Percentiles rank a stretch among this genome's conserved stretches.
Evolutionary conservation across 2,113 vertebrate species (phyloP).

Genomic region (Stictonetta naevosa): DNA sequence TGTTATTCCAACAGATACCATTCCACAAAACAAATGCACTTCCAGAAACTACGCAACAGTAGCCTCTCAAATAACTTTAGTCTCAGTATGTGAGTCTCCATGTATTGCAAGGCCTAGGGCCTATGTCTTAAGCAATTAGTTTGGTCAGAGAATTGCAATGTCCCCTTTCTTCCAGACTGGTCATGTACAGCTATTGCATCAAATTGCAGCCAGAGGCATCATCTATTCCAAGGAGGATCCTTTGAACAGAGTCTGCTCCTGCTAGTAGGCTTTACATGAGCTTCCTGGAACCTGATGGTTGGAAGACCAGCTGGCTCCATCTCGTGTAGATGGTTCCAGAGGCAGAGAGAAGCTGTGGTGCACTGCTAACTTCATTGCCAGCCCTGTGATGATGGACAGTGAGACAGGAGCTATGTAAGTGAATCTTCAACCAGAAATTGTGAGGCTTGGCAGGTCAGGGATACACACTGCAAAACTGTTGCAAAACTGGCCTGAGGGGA

Average conservation of each 20-base stretch:
- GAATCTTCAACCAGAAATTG: neutral
- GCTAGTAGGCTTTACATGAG: neutral
- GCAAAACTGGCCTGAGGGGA: neutral
- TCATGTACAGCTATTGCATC: neutral
- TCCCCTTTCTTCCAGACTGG: neutral
- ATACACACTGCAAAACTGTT: neutral
- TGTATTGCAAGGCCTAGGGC: neutral
- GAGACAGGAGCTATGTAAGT: neutral
- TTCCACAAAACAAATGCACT: neutral
- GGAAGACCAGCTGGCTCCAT: neutral
- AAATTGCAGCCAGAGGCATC: neutral
- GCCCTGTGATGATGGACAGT: neutral
- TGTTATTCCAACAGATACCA: neutral
- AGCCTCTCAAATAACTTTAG: neutral
- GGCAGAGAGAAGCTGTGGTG: neutral
- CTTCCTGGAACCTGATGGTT: neutral
- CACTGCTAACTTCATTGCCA: neutral
- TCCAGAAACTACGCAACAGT: too few species aligned
- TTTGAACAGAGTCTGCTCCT: neutral
- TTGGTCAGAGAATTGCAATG: neutral
- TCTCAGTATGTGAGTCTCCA: too few species aligned
- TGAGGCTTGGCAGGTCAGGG: neutral
- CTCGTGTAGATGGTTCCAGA: neutral
- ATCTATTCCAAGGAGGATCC: neutral
- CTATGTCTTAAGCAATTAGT: neutral